Percentiles rank a stretch among this genome's conserved stretches.
phyloP scores from a whole-genome alignment of 2,888 invertebrate genomes.

The Leptothorax acervorum region DNA sequence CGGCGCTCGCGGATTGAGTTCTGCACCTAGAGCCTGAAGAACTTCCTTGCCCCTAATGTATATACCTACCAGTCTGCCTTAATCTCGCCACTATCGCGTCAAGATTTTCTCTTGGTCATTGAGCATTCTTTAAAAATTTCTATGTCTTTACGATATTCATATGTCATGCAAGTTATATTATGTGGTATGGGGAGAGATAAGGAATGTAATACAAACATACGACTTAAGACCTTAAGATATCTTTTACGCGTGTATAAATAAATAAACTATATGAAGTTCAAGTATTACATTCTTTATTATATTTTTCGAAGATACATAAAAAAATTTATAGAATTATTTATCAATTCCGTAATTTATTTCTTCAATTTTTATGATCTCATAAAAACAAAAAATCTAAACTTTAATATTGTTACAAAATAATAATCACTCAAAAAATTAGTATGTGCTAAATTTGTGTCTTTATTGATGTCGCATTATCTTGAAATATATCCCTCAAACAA shows the following conservation, averaged over 20 bases:
- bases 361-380: neutral
- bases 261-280: neutral
- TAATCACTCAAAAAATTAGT: neutral
- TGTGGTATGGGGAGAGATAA: neutral
- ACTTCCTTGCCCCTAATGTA: neutral
- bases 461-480: neutral
- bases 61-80: neutral
- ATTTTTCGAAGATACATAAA: neutral
- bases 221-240: too few species aligned
- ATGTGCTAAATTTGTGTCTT: neutral
- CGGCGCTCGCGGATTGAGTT: slow-evolving; percentile 30
- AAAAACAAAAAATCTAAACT: neutral
- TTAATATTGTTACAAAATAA: neutral
- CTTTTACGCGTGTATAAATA: neutral
- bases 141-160: neutral
- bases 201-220: neutral
- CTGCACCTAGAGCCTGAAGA: neutral
- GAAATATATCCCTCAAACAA: neutral
- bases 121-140: neutral
- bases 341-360: neutral
- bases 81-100: neutral
- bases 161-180: neutral
- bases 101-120: neutral
- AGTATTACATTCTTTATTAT: neutral
- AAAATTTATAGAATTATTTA: neutral